Conservation (phyloP, 2,113 vertebrate species). For the Erinaceus europaeus region DNA sequence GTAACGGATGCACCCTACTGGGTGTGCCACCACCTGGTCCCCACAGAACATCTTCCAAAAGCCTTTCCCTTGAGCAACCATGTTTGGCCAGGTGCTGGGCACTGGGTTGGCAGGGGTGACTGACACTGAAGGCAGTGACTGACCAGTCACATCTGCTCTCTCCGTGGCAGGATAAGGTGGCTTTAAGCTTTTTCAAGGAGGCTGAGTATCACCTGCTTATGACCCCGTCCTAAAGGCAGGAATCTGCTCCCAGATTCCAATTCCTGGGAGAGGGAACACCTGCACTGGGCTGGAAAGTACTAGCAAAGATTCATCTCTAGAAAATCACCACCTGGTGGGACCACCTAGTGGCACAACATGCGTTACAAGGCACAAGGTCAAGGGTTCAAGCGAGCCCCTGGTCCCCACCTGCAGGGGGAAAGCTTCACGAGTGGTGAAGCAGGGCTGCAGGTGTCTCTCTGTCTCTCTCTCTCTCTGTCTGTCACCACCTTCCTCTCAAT, state of each 20-base stretch:
- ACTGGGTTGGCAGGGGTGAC: background rate
- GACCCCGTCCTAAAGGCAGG: background rate
- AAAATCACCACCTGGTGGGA: background rate
- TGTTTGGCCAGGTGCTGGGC: background rate
- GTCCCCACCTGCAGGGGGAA: too few species aligned
- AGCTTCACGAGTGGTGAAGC: too few species aligned
- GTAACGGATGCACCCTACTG: too few species aligned
- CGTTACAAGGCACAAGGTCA: too few species aligned
- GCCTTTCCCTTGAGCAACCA: background rate
- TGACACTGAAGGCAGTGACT: too few species aligned
- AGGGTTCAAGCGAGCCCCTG: too few species aligned
- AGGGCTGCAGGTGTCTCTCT: too few species aligned
- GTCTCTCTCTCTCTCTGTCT: too few species aligned
- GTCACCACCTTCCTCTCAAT: too few species aligned
- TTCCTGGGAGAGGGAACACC: background rate
- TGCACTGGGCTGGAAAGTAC: background rate
- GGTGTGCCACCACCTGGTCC: too few species aligned
- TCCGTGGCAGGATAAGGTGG: background rate
- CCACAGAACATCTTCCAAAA: background rate
- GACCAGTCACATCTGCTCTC: background rate
- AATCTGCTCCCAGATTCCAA: background rate
- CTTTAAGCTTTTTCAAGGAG: constrained; percentile 12
- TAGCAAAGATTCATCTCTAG: background rate
- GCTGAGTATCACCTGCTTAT: background rate
- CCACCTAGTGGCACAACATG: too few species aligned